Base-by-base conservation (phyloP, 2,797 vertebrate species). In the Capromys pilorides region DNA sequence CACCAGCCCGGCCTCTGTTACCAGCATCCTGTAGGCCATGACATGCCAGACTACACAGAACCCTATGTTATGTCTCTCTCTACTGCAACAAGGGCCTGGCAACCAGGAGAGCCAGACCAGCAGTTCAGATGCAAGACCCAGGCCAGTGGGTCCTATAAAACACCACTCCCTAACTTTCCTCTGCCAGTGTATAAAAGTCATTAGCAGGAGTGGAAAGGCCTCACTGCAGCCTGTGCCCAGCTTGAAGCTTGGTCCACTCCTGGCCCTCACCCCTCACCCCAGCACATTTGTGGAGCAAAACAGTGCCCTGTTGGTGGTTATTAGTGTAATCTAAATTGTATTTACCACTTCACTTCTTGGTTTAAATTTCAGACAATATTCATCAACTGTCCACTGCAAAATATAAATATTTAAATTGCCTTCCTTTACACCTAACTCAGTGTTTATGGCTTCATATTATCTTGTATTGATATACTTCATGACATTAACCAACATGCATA, bases 321-420 rank as follows among this genome's bases (percentile, higher is more conserved):
- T 41, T 49, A 24, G 73, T 36, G 28, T 59, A 64, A 89, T 39
- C 22, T 26, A 73, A 81, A 78, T n/a, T 1, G 26, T 18, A 33
- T 31, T 54, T 54, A 31, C 64, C 84, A 69, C 8, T 31, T n/a
- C 8, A 57, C 16, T 66, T 80, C 91, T 80, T 71, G 54, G 71
- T 31, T 88, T 78, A 84, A 31, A n/a, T n/a, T 91, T 88, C 71
- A 88, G 88, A 71, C 54, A 71, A 67, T 78, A 92, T 73, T 89
- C 79, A 61, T 24, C 26, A 13, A 88, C 33, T 78, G 22, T 5
- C 21, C n/a, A 49, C 21, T 78, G 6, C 84, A 91, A 95, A 94
- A 86, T 45, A 61, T 19, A 67, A 90, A 75, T 24, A 78, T 71
- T 77, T 71, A 41, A 90, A 90, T 28, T 78, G 11, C 2, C 83